These are phyloP conservation scores for Gnathonemus longibarbis DNA, from an alignment of 2,113 vertebrate genomes.

Conservation along the genomic window DNA sequence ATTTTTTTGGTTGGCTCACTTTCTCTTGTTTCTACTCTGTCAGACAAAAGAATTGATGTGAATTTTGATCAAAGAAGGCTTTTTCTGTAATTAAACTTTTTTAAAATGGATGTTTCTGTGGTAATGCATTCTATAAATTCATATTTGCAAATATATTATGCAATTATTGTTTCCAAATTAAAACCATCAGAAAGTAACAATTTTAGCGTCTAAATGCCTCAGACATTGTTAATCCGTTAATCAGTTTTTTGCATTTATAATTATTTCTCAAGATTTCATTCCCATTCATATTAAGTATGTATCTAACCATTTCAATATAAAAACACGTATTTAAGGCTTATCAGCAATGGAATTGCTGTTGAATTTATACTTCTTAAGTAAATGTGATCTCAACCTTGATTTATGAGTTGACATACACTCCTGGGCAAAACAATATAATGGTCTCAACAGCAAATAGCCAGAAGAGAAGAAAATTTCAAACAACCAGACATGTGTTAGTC, in stretches of 20 bases:
- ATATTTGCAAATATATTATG: too few species aligned
- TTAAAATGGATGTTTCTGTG: too few species aligned
- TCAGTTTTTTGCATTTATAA: too few species aligned
- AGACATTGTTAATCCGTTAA: too few species aligned
- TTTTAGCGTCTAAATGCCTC: too few species aligned
- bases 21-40: neutral
- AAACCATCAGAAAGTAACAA: too few species aligned
- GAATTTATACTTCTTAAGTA: neutral
- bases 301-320: too few species aligned
- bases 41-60: neutral
- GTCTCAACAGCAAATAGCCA: neutral
- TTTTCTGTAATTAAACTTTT: too few species aligned
- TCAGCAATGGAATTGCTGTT: neutral
- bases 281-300: too few species aligned
- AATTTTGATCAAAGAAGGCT: neutral
- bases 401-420: neutral
- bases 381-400: neutral
- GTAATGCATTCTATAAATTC: too few species aligned
- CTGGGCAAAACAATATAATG: neutral
- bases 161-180: too few species aligned
- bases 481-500: neutral
- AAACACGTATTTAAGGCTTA: neutral
- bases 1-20: neutral
- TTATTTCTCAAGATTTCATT: too few species aligned
- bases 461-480: neutral